Evolutionary conservation across 2,888 invertebrate species (phyloP).

Genomic region (Pyralis farinalis): DNA sequence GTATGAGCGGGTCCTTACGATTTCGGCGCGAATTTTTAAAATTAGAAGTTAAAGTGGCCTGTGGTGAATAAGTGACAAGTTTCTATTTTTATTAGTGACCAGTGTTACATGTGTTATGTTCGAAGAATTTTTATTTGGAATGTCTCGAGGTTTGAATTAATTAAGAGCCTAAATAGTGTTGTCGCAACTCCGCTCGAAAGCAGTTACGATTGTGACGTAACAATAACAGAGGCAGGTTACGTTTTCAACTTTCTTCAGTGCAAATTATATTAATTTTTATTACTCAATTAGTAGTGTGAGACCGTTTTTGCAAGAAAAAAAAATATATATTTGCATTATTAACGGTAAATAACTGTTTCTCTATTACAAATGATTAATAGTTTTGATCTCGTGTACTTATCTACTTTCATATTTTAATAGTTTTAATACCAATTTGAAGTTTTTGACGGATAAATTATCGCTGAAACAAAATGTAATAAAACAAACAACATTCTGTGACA

Average conservation of each 20-base stretch:
- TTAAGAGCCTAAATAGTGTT: conserved; percentile 13
- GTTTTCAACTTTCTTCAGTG: conserved; percentile 26
- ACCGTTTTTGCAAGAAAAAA: conserved; percentile 33
- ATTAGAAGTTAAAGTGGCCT: conserved; percentile 13
- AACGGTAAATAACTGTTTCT: conserved; percentile 32
- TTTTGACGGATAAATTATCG: too few species aligned
- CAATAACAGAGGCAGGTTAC: conserved; percentile 13
- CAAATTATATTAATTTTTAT: conserved; percentile 27
- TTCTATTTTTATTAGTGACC: conserved; percentile 23
- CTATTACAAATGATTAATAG: too few species aligned
- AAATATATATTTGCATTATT: conserved; percentile 24
- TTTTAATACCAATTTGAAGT: too few species aligned
- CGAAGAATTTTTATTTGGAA: conserved; percentile 32
- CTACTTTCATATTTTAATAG: too few species aligned
- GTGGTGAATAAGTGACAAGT: conserved; percentile 5
- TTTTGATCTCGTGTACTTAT: too few species aligned
- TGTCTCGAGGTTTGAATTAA: conserved; percentile 44
- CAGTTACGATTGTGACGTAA: conserved; percentile 28
- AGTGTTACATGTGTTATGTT: conserved; percentile 30
- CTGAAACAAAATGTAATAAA: too few species aligned
- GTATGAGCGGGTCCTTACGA: conserved; percentile 73
- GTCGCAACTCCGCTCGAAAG: conserved; percentile 18
- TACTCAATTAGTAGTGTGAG: conserved; percentile 31
- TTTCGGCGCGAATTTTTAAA: conserved; percentile 64
- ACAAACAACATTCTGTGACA: too few species aligned